Conservation (phyloP, 2,113 vertebrate species). For the Dolichotis patagonum region DNA sequence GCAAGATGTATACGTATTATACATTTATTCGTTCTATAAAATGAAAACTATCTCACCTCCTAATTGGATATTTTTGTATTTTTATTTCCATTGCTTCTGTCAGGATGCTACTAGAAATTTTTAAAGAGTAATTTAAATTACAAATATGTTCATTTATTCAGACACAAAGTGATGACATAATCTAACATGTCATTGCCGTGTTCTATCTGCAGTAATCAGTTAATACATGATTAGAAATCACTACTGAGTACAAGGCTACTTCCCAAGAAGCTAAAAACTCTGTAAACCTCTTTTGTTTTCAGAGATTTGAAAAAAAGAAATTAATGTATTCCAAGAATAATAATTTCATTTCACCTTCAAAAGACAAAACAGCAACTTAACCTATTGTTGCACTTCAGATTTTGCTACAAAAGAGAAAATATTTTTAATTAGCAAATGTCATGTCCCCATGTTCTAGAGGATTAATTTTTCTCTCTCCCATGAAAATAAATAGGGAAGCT, state of each 20-base stretch:
- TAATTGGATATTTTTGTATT: conserved; percentile 24
- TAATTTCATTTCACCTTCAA: conserved; percentile 61
- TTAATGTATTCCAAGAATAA: conserved; percentile 50
- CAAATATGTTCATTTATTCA: conserved; percentile 52
- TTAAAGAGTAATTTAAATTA: conserved; percentile 63
- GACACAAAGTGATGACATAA: not conserved
- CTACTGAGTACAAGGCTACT: not conserved
- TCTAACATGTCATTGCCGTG: not conserved
- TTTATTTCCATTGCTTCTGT: conserved; percentile 57
- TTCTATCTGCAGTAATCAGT: conserved; percentile 64
- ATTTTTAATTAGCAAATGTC: conserved; percentile 1
- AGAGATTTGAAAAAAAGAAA: conserved; percentile 64
- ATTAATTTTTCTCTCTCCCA: not conserved
- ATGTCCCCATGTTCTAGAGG: not conserved
- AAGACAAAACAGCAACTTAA: conserved; percentile 1
- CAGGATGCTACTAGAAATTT: conserved; percentile 58
- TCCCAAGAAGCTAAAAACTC: conserved; percentile 51
- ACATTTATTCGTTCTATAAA: conserved; percentile 53
- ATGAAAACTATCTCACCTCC: conserved; percentile 33
- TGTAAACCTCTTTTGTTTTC: conserved; percentile 33
- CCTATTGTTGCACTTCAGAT: not conserved
- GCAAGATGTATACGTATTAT: not conserved
- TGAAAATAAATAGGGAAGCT: not conserved
- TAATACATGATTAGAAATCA: conserved; percentile 49
- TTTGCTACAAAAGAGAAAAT: conserved; percentile 19